A percentile compares a stretch with the other conserved stretches of the same genome.
Conservation (phyloP, 2,113 vertebrate genomes). For the Microcebus griseorufus region DNA sequence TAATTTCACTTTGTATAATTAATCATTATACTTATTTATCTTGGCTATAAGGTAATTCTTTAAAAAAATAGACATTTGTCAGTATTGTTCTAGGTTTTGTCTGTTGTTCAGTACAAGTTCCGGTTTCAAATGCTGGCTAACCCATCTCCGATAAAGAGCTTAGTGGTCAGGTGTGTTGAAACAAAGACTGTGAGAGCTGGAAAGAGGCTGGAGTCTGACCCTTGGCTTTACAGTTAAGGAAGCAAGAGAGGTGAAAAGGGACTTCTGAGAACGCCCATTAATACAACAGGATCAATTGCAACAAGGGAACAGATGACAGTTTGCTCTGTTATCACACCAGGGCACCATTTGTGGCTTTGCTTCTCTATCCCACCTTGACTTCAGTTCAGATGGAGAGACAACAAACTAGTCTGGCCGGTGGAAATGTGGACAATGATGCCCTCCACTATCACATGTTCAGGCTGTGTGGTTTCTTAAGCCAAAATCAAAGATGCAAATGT, state of each 20-base stretch:
- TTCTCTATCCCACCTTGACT: background rate
- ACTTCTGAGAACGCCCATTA: background rate
- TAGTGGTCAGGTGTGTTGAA: background rate
- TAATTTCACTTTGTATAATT: background rate
- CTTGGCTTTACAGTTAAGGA: background rate
- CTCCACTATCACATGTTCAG: background rate
- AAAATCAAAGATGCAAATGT: background rate
- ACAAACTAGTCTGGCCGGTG: background rate
- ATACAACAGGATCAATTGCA: background rate
- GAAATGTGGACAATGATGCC: background rate
- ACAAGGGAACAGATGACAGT: background rate
- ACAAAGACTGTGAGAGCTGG: background rate
- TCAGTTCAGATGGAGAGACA: background rate
- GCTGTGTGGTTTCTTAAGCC: background rate
- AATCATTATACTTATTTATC: background rate
- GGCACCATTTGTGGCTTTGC: background rate
- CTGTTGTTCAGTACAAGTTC: background rate
- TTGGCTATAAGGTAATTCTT: background rate
- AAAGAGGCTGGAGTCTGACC: background rate
- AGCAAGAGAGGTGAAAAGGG: background rate
- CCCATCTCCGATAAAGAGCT: background rate
- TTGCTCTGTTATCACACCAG: background rate
- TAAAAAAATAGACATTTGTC: background rate
- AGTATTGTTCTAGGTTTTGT: background rate
- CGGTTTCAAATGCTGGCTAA: background rate